Evolutionary conservation across 2,113 vertebrate genomes (phyloP).

Genomic region (Bombycilla garrulus): DNA sequence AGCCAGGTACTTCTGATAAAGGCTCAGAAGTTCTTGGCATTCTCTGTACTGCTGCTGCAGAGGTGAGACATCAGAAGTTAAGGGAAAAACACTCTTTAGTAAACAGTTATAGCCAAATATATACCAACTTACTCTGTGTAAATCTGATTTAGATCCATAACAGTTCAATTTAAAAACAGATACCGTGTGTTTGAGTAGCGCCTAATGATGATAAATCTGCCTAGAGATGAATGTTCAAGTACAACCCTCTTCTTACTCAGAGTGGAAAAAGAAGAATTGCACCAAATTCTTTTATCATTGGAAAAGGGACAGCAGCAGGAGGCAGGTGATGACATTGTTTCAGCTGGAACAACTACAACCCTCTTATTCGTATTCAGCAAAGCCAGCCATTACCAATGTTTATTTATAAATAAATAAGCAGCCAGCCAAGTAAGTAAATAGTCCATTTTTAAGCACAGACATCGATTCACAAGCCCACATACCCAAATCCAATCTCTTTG

Average conservation of each 20-base stretch:
- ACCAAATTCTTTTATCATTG: slow-evolving; percentile 28
- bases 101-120: background rate
- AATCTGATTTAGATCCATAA: slow-evolving; percentile 1
- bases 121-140: background rate
- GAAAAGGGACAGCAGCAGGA: slow-evolving; percentile 16
- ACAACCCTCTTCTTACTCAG: background rate
- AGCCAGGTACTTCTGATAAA: slow-evolving; percentile 95
- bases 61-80: slow-evolving; percentile 83
- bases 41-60: slow-evolving; percentile 93
- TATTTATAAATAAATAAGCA: slow-evolving; percentile 64
- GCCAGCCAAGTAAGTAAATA: slow-evolving; percentile 26
- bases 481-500: slow-evolving; percentile 10
- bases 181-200: background rate
- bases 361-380: slow-evolving; percentile 47
- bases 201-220: slow-evolving; percentile 52
- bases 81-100: slow-evolving; percentile 67
- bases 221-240: slow-evolving; percentile 10
- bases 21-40: slow-evolving; percentile 91
- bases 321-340: slow-evolving; percentile 28
- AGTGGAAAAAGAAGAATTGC: slow-evolving; percentile 5
- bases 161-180: slow-evolving; percentile 34
- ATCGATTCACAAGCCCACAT: slow-evolving; percentile 30
- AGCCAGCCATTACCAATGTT: slow-evolving; percentile 43
- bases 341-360: slow-evolving; percentile 32
- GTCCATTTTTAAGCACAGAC: slow-evolving; percentile 36